Percentiles rank a stretch among this genome's conserved stretches.
phyloP scores from a whole-genome alignment of 2,888 invertebrate species.

The Sturmia bella region DNA sequence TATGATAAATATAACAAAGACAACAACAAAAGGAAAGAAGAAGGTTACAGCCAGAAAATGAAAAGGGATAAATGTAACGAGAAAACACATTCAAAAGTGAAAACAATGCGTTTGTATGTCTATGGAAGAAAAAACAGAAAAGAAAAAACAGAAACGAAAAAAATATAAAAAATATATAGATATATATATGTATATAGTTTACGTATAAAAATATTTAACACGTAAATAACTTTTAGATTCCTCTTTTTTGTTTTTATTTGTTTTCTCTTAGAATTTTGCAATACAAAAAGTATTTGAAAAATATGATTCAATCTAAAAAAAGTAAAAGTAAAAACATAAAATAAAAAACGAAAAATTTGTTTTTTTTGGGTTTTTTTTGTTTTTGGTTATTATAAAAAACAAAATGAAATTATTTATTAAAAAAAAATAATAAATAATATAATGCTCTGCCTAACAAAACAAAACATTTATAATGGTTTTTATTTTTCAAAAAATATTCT shows the following conservation, averaged over 20 bases:
- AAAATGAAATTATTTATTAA: slow-evolving; percentile 78
- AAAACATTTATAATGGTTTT: slow-evolving; percentile 49
- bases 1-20: slow-evolving; percentile 65
- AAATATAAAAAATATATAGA: slow-evolving; percentile 28
- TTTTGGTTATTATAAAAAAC: slow-evolving; percentile 73
- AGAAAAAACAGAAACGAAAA: too few relatives aligned
- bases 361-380: slow-evolving; percentile 62
- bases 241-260: slow-evolving; percentile 17
- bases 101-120: slow-evolving; percentile 50
- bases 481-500: slow-evolving; percentile 66
- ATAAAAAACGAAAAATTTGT: slow-evolving; percentile 46
- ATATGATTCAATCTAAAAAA: slow-evolving; percentile 34
- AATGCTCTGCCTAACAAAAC: slow-evolving; percentile 73
- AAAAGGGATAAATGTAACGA: slow-evolving; percentile 44
- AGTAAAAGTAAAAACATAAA: slow-evolving; percentile 27
- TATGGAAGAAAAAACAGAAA: slow-evolving; percentile 20
- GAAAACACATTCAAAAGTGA: slow-evolving; percentile 40
- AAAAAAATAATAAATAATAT: slow-evolving; percentile 78
- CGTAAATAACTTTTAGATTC: slow-evolving; percentile 51
- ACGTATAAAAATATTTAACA: slow-evolving; percentile 61
- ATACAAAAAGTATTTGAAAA: slow-evolving; percentile 48
- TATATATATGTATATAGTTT: slow-evolving; percentile 34
- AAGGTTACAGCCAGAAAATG: slow-evolving; percentile 44
- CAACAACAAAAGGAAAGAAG: slow-evolving; percentile 61
- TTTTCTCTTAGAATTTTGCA: slow-evolving; percentile 44